phyloP scores from a whole-genome alignment of 2,113 vertebrate species.

The Osmerus eperlanus region DNA sequence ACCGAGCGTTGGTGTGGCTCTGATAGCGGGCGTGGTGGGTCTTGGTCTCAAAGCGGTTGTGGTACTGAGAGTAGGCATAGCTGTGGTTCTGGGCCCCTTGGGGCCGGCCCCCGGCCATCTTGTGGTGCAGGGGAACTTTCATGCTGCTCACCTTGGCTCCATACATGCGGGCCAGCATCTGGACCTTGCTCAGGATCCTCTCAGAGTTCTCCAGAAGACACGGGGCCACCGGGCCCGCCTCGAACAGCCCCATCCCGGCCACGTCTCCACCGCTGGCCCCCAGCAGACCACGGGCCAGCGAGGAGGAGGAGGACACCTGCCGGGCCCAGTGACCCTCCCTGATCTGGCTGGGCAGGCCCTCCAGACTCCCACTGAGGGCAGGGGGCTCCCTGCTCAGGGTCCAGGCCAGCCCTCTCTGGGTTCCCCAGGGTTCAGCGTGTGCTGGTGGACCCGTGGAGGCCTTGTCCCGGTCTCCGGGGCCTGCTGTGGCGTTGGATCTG shows the following conservation, averaged over 20 bases:
- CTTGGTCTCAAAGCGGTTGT: neutral
- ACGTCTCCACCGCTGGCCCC: slow-evolving; percentile 46
- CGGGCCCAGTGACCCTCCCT: slow-evolving; percentile 59
- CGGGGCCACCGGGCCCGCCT: slow-evolving; percentile 54
- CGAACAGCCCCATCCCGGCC: slow-evolving; percentile 63
- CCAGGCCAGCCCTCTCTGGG: slow-evolving; percentile 6
- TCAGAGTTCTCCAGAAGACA: slow-evolving; percentile 74
- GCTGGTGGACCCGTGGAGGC: neutral
- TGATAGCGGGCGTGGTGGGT: neutral
- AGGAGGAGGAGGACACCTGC: slow-evolving; percentile 43
- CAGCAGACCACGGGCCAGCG: slow-evolving; percentile 38
- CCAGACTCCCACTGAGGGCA: slow-evolving; percentile 17
- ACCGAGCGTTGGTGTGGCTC: neutral
- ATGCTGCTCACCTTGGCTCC: slow-evolving; percentile 76
- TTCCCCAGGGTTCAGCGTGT: neutral
- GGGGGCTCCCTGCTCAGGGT: neutral
- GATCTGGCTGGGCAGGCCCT: slow-evolving; percentile 49
- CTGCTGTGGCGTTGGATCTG: neutral
- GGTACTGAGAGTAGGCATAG: neutral
- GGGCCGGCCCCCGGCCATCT: slow-evolving; percentile 33
- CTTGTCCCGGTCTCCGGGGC: neutral
- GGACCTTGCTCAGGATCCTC: slow-evolving; percentile 83
- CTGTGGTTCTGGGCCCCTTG: slow-evolving; percentile 8
- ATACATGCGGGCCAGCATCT: slow-evolving; percentile 84
- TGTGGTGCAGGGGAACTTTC: slow-evolving; percentile 72